Conservation (phyloP, 2,888 invertebrate genomes). For the Physocephala rufipes region DNA sequence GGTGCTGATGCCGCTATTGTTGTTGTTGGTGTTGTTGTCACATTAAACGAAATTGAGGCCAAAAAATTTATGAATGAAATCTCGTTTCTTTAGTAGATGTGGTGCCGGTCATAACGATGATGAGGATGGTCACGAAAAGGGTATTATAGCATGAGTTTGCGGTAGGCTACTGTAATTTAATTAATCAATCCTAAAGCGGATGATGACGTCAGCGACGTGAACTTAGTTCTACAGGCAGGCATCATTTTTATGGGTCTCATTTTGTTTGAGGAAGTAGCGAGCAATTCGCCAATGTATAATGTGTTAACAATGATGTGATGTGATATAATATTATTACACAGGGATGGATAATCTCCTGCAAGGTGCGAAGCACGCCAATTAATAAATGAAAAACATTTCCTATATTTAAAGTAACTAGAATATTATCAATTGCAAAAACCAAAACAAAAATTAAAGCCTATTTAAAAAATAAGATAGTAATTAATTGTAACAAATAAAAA, state of each 20-base stretch:
- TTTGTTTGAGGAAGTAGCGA: background rate
- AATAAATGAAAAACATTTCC: too few species aligned
- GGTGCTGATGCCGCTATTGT: background rate
- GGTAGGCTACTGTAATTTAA: background rate
- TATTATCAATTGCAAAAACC: too few species aligned
- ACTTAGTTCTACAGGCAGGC: background rate
- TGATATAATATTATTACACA: background rate
- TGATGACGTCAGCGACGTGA: too few species aligned
- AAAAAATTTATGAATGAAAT: constrained; percentile 30
- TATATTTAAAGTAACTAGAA: too few species aligned
- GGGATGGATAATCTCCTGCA: background rate
- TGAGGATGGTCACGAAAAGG: too few species aligned
- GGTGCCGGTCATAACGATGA: too few species aligned
- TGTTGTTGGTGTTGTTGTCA: background rate
- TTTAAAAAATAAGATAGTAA: too few species aligned
- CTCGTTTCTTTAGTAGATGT: background rate
- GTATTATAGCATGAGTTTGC: background rate
- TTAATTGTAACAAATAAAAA: too few species aligned
- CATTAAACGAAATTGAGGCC: background rate
- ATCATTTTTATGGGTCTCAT: background rate
- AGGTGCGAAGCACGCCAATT: background rate
- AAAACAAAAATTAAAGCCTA: too few species aligned
- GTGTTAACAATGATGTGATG: too few species aligned
- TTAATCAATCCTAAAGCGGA: too few species aligned
- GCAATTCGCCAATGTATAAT: background rate